These are phyloP conservation scores for Drosophila mauritiana DNA, from an alignment of 1,140 invertebrate species.

Conservation along the genomic window DNA sequence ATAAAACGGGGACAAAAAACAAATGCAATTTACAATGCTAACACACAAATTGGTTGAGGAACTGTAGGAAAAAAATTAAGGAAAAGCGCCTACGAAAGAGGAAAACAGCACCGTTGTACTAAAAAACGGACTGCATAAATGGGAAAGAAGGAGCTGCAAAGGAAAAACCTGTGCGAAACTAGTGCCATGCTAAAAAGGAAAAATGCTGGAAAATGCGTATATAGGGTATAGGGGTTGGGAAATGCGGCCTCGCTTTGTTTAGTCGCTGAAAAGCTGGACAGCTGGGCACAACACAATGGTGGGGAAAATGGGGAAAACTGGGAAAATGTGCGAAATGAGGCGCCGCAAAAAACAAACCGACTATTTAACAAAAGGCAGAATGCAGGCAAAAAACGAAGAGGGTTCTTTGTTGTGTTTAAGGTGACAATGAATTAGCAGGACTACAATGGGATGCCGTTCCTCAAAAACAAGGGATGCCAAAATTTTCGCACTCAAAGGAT, in stretches of 20 bases:
- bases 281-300: constrained; percentile 33
- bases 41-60: constrained; percentile 47
- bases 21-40: constrained; percentile 76
- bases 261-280: constrained; percentile 45
- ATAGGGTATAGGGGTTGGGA: not conserved
- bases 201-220: constrained; percentile 3
- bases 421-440: constrained; percentile 76
- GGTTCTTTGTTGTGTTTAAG: constrained; percentile 49
- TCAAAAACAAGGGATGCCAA: not conserved
- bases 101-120: constrained; percentile 22
- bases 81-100: constrained; percentile 18
- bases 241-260: constrained; percentile 35
- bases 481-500: constrained; percentile 30
- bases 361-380: constrained; percentile 42
- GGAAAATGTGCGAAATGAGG: constrained; percentile 30
- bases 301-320: not conserved
- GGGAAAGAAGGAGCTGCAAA: constrained; percentile 27
- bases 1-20: constrained; percentile 27
- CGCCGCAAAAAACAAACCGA: constrained; percentile 36
- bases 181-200: constrained; percentile 2
- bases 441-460: constrained; percentile 29
- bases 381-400: constrained; percentile 21
- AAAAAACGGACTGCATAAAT: constrained; percentile 46
- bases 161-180: constrained; percentile 31
- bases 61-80: constrained; percentile 13